A percentile compares a stretch with the other conserved stretches of the same genome.
Conservation (phyloP, 2,797 vertebrate species). For the Carcharodon carcharias region DNA sequence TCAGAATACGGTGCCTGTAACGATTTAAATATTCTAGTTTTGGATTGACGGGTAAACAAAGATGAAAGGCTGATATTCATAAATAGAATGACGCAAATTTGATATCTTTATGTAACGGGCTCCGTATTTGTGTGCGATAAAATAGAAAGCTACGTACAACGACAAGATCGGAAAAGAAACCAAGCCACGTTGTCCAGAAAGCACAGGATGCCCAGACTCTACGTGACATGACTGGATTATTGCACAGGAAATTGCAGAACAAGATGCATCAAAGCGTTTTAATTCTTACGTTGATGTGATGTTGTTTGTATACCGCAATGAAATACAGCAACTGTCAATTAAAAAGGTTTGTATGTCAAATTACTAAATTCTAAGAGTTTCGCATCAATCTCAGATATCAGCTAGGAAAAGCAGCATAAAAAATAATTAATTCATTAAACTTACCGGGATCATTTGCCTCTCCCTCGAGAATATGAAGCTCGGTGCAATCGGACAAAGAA, state of each 20-base stretch:
- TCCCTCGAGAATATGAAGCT: slow-evolving; percentile 85
- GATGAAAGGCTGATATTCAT: background rate
- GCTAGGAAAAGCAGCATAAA: background rate
- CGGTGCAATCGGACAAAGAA: slow-evolving; percentile 85
- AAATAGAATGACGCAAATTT: background rate
- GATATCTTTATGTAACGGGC: background rate
- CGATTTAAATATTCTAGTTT: background rate
- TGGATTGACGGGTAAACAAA: background rate
- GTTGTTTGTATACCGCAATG: background rate
- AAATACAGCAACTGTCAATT: slow-evolving; percentile 4
- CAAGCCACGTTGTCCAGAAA: slow-evolving; percentile 61
- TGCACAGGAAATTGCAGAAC: slow-evolving; percentile 61
- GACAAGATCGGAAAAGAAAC: slow-evolving; percentile 46
- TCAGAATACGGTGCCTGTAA: background rate
- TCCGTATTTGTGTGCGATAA: background rate
- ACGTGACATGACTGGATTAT: slow-evolving; percentile 72
- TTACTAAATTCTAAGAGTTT: background rate
- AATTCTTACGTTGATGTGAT: slow-evolving; percentile 7
- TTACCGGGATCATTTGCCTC: slow-evolving; percentile 95
- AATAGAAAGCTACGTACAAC: background rate
- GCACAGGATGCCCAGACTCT: slow-evolving; percentile 66
- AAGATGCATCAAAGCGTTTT: slow-evolving; percentile 38
- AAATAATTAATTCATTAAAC: slow-evolving; percentile 40
- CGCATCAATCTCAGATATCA: background rate
- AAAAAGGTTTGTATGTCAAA: background rate